These are phyloP conservation scores for Rattus rattus DNA, from an alignment of 2,113 vertebrate species.

Conservation along the genomic window DNA sequence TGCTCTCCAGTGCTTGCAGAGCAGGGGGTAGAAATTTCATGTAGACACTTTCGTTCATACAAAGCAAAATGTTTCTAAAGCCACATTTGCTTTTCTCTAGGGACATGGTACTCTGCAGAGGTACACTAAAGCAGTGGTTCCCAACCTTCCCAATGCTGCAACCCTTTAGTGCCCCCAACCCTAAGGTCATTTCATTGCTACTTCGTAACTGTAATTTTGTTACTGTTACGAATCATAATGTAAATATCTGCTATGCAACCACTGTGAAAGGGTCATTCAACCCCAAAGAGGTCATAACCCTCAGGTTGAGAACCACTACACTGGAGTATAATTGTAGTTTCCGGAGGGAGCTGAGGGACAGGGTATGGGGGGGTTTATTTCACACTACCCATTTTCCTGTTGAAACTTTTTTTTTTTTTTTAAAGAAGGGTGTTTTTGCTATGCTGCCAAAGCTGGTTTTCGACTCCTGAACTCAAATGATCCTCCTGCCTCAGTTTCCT, in stretches of 20 bases:
- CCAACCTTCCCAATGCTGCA: too few relatives aligned
- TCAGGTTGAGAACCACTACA: neutral
- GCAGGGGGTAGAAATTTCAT: neutral
- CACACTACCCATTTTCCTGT: neutral
- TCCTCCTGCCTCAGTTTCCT: neutral
- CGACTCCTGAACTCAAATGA: neutral
- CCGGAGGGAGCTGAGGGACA: neutral
- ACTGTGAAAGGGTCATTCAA: too few relatives aligned
- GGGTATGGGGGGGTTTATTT: neutral
- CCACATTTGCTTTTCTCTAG: neutral
- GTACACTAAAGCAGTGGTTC: neutral
- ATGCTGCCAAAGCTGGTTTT: neutral
- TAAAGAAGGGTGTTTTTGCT: neutral
- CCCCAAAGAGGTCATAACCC: neutral
- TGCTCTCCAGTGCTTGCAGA: neutral
- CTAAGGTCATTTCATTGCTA: too few relatives aligned
- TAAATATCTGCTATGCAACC: too few relatives aligned
- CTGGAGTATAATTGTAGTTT: neutral
- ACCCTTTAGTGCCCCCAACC: too few relatives aligned
- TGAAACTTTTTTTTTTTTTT: neutral
- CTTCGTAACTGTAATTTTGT: too few relatives aligned
- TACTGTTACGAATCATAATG: too few relatives aligned
- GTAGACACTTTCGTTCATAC: neutral
- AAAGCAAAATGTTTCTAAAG: neutral
- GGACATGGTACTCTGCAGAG: neutral